A percentile compares a stretch with the other conserved stretches of the same genome.
Evolutionary conservation across 2,797 vertebrate genomes (phyloP).

Genomic region (Periparus ater): DNA sequence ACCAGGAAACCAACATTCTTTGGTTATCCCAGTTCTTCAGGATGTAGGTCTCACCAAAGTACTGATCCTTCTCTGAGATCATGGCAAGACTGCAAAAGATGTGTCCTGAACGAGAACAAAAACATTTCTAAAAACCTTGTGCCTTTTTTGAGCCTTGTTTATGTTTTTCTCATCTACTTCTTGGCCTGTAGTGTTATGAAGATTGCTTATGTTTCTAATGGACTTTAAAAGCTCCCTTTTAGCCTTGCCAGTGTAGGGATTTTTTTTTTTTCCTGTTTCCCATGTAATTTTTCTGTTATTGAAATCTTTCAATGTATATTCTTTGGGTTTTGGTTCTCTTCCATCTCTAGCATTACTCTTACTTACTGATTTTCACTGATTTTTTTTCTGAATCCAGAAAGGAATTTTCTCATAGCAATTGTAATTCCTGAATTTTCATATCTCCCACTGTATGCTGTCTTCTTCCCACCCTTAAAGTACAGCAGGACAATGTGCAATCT

Average conservation of each 20-base stretch:
- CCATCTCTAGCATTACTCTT: neutral
- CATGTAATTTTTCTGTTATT: neutral
- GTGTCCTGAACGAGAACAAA: neutral
- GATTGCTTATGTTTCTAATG: neutral
- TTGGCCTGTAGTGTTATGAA: neutral
- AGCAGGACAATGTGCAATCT: neutral
- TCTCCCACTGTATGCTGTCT: neutral
- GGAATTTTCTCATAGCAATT: neutral
- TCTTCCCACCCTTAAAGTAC: neutral
- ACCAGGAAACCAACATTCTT: neutral
- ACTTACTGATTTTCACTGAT: neutral
- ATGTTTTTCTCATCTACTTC: constrained; percentile 2
- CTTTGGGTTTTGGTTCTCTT: neutral
- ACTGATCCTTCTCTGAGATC: neutral
- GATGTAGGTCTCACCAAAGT: neutral
- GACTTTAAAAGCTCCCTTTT: neutral
- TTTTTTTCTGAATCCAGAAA: neutral
- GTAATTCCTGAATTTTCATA: neutral
- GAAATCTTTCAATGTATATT: neutral
- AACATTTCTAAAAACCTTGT: neutral
- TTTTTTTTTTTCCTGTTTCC: neutral
- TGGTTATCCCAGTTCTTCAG: neutral
- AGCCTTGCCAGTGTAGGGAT: neutral
- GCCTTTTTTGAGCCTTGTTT: neutral
- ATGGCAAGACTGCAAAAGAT: neutral